Conservation (phyloP, 2,113 vertebrate genomes). For the Saimiri boliviensis region DNA sequence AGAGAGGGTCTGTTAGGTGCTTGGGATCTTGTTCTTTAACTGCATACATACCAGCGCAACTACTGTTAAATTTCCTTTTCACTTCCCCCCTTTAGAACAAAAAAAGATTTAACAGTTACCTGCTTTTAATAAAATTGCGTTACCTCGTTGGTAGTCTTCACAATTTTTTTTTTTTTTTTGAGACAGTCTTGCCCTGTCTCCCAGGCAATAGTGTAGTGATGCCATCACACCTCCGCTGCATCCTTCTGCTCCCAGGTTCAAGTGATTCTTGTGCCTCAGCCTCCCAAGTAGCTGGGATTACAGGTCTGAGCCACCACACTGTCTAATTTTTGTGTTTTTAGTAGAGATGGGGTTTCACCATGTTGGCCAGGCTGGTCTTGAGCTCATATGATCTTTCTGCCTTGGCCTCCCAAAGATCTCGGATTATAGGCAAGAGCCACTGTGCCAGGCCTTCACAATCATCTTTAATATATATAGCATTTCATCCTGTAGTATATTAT, state of each 20-base stretch:
- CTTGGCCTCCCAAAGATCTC: not conserved
- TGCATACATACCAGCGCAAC: not conserved
- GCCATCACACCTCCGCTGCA: not conserved
- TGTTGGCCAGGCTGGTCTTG: not conserved
- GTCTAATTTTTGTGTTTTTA: not conserved
- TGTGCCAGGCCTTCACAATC: not conserved
- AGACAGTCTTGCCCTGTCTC: not conserved
- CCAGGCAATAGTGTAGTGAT: not conserved
- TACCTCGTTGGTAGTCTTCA: not conserved
- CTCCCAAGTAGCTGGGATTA: not conserved
- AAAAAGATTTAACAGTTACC: not conserved
- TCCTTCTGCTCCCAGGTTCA: not conserved
- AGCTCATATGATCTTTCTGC: not conserved
- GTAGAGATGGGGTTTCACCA: not conserved
- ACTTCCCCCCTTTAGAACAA: not conserved
- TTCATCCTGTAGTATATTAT: not conserved
- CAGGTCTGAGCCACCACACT: not conserved
- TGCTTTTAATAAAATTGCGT: slow-evolving; percentile 1
- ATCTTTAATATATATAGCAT: not conserved
- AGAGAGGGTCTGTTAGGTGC: not conserved
- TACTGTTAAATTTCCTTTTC: not conserved
- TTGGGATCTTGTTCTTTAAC: not conserved
- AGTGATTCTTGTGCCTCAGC: not conserved
- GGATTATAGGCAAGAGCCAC: not conserved
- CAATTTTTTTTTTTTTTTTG: not conserved